Evolutionary conservation across 2,888 invertebrate genomes (phyloP), one percentile per base, ranked within the genome.

Genomic region (Electrophaes corylata): DNA sequence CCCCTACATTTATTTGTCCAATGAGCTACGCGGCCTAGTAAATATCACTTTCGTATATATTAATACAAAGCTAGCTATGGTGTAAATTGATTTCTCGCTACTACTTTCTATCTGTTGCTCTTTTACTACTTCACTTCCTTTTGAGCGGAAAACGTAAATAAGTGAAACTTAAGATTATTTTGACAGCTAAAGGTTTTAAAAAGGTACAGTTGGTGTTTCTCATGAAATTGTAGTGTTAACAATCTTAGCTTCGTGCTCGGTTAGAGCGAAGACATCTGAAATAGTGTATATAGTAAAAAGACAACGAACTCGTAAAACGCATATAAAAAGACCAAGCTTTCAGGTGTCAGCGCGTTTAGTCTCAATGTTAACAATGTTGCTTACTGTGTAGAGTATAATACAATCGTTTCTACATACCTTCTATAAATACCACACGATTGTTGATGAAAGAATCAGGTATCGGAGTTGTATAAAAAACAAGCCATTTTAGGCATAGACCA

Each of bases 271-370:
- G 72, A 58, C 60, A 71, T 78, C 75, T 80, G 76, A 81, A 83
- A 84, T 81, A 83, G 79, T 81, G 83, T 90, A 86, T 74, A 73
- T n/a, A n/a, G 73, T 76, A 78, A 79, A 85, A 81, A 84, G 89
- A 90, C 90, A 90, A 89, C 78, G 89, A 89, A 87, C 91, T 87
- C 91, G 81, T 91, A 84, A 91, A 91, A 86, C 65, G 67, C 61
- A 67, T 78, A 74, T 83, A 74, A 84, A 74, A 84, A 84, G 78
- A 76, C 67, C 69, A 66, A 64, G 69, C 68, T 70, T 75, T 66
- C 72, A 71, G 73, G 72, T 75, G 65, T 65, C 59, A 60, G 61
- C 57, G 53, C 64, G 67, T 62, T 62, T 44, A 57, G 48, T 29
- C 49, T 47, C 51, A 19, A 51, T 52, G 37, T 50, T 59, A 63